phyloP scores from a whole-genome alignment of 92 coral and sea anemone genomes.

The Epizoanthus stellaris region DNA sequence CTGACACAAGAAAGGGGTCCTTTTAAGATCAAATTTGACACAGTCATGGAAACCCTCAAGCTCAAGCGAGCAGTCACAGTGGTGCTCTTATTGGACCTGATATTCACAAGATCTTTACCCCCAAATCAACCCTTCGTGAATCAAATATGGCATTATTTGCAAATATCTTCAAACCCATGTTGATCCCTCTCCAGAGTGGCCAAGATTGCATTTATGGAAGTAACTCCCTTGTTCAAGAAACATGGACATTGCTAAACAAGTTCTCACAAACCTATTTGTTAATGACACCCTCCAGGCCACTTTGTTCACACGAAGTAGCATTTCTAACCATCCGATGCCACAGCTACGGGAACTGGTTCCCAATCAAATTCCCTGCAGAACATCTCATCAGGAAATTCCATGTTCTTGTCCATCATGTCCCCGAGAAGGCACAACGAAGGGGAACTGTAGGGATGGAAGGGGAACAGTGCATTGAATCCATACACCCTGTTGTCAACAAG shows the following conservation, averaged over 20 bases:
- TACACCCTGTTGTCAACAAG: constrained; percentile 39
- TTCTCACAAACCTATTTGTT: not conserved
- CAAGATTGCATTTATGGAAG: not conserved
- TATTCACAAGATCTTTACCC: constrained; percentile 4
- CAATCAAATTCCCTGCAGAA: constrained; percentile 3
- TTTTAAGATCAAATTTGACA: constrained; percentile 2
- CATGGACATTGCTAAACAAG: constrained; percentile 7
- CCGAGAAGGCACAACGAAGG: not conserved
- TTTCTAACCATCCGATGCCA: not conserved
- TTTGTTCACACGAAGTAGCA: constrained; percentile 34
- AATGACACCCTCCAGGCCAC: constrained; percentile 20
- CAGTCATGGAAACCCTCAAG: not conserved
- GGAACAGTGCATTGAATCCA: constrained; percentile 32
- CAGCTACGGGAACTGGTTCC: constrained; percentile 41
- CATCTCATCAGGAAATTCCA: constrained; percentile 14
- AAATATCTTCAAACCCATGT: not conserved
- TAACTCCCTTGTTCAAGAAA: not conserved
- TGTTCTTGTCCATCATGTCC: constrained; percentile 1
- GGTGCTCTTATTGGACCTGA: constrained; percentile 40
- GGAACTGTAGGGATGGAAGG: constrained; percentile 42
- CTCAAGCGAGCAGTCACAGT: constrained; percentile 28
- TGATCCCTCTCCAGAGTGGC: not conserved
- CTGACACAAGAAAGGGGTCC: constrained; percentile 24
- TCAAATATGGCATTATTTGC: not conserved
- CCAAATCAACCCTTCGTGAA: not conserved